Evolutionary conservation across 2,797 vertebrate species (phyloP).

Genomic region (Tadarida brasiliensis): DNA sequence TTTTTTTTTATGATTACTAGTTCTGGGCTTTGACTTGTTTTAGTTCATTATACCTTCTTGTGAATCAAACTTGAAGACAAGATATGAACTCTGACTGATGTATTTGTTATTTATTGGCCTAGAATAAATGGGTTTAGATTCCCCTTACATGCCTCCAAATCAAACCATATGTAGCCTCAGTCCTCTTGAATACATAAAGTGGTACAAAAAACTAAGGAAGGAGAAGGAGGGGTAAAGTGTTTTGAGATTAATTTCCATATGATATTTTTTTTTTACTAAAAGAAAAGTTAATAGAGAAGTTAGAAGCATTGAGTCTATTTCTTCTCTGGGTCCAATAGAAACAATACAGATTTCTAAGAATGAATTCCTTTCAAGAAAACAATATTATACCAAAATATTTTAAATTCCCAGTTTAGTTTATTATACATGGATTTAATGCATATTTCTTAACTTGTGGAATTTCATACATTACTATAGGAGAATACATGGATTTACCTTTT

Average conservation of each 20-base stretch:
- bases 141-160: not conserved
- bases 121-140: not conserved
- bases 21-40: not conserved
- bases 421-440: not conserved
- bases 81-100: not conserved
- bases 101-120: not conserved
- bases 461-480: not conserved
- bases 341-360: not conserved
- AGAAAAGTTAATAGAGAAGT: not conserved
- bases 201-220: not conserved
- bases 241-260: constrained; percentile 21
- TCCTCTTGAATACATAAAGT: not conserved
- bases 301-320: not conserved
- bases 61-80: not conserved
- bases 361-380: constrained; percentile 23
- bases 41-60: not conserved
- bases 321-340: not conserved
- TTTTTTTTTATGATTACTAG: not conserved
- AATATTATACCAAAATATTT: not conserved
- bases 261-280: constrained; percentile 8
- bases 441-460: not conserved
- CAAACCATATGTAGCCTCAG: not conserved
- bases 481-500: not conserved
- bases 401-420: not conserved
- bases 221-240: not conserved